A percentile compares a stretch with the other conserved stretches of the same genome.
Evolutionary conservation across 2,113 vertebrate species (phyloP).

Genomic region (Pipa parva): DNA sequence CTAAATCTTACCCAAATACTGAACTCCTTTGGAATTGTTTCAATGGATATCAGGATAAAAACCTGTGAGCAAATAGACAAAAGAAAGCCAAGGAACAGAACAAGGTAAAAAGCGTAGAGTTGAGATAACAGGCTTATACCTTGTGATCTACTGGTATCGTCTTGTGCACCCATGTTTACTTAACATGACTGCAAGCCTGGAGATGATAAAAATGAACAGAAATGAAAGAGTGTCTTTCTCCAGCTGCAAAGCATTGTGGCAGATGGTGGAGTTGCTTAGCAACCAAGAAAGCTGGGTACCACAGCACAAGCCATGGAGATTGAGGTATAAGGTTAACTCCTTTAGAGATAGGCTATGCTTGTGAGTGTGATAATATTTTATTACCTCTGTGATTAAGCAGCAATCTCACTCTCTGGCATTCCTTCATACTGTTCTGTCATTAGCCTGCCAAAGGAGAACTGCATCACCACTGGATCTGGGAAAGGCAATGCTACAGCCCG

Average conservation of each 20-base stretch:
- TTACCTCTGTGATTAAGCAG: not conserved
- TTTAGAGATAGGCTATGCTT: conserved; percentile 1
- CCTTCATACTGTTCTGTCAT: not conserved
- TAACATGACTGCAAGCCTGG: no score
- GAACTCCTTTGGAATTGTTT: no score
- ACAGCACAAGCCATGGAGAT: conserved; percentile 8
- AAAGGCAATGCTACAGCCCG: no score
- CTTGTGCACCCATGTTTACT: no score
- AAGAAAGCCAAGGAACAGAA: no score
- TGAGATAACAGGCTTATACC: no score
- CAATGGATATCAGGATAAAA: no score
- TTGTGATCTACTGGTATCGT: no score
- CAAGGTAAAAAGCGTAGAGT: no score
- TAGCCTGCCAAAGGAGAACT: not conserved
- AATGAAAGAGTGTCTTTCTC: conserved; percentile 13
- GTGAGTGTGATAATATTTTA: not conserved
- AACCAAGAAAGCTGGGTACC: conserved; percentile 27
- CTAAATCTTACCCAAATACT: no score
- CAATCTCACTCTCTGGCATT: not conserved
- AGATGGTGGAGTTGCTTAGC: conserved; percentile 34
- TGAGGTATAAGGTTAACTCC: conserved; percentile 10
- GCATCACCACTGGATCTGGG: not conserved
- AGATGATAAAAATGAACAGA: not conserved
- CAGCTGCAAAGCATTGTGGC: conserved; percentile 27
- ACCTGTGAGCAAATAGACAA: no score